Evolutionary conservation across 2,888 invertebrate species (phyloP).

Genomic region (Machimus rusticus): DNA sequence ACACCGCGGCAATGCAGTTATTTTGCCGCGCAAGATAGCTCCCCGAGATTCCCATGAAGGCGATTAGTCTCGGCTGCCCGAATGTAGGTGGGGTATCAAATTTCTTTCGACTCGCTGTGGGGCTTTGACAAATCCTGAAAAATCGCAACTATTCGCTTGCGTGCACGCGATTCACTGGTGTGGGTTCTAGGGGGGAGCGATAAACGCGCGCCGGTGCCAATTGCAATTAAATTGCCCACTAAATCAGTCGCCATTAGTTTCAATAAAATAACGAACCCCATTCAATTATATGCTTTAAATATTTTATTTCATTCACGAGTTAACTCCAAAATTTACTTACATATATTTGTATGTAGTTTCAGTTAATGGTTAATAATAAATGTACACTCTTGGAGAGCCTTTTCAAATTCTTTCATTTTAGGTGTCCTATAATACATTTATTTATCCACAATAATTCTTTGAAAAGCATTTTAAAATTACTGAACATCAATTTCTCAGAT

Average conservation of each 20-base stretch:
- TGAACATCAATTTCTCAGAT: no score
- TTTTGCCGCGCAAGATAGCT: background rate
- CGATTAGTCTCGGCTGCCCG: background rate
- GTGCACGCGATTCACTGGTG: background rate
- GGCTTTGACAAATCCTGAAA: background rate
- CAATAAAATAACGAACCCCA: background rate
- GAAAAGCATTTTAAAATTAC: no score
- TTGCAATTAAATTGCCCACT: background rate
- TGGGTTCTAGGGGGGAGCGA: background rate
- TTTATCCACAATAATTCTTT: no score
- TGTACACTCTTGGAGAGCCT: no score
- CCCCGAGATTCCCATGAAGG: constrained; percentile 9
- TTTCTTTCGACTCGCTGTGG: background rate
- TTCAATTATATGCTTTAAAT: background rate
- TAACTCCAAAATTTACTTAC: no score
- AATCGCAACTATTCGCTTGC: background rate
- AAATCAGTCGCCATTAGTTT: background rate
- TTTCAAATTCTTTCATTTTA: no score
- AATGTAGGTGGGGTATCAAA: constrained; percentile 23
- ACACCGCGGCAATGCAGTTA: background rate
- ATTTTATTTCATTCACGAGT: background rate
- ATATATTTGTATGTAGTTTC: no score
- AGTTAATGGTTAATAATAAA: no score
- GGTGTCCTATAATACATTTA: no score
- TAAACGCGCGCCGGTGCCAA: background rate